Evolutionary conservation across 2,113 vertebrate genomes (phyloP), one percentile per base, ranked within the genome.

Genomic region (Sinocyclocheilus grahami): DNA sequence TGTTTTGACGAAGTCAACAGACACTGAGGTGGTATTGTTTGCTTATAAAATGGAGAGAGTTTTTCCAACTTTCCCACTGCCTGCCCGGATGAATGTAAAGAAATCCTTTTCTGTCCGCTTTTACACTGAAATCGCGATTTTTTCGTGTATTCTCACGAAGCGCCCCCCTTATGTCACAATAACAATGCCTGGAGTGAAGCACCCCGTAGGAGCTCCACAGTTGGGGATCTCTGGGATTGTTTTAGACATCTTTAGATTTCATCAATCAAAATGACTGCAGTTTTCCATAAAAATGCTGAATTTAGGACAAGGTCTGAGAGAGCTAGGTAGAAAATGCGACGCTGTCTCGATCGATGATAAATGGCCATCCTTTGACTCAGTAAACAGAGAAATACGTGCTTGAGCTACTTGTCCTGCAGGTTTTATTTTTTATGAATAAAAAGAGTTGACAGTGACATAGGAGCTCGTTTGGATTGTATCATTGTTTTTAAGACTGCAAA

Each of bases 211-310:
- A 96, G 96, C 95, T 95, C 96, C 98, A 96, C 98, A 97, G 98
- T 97, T 95, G 98, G 97, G 96, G 97, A 98, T 96, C 98, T 96
- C 96, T 95, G 93, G 95, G 96, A 97, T 97, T 97, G 94, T 97
- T 98, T 96, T 96, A 96, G 97, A 97, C 97, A 97, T 98, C 98
- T 98, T 97, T 98, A 97, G 97, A 98, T 99, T 99, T 99, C 97
- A 99, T 99, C 97, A 99, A 99, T 99, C 98, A 99, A 99, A 99
- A 96, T 99, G 98, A 99, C 98, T 99, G 97, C 98, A 96, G 97
- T 99, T 99, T 99, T 99, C 97, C 97, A 99, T 99, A 98, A 99
- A 99, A 99, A 94, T 96, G 95, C 97, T 97, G 97, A 97, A 98
- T 98, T 99, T 97, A 95, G 97, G 96, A 96, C 96, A 96, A 97